Evolutionary conservation across 2,797 vertebrate genomes (phyloP).

Genomic region (Falco peregrinus): DNA sequence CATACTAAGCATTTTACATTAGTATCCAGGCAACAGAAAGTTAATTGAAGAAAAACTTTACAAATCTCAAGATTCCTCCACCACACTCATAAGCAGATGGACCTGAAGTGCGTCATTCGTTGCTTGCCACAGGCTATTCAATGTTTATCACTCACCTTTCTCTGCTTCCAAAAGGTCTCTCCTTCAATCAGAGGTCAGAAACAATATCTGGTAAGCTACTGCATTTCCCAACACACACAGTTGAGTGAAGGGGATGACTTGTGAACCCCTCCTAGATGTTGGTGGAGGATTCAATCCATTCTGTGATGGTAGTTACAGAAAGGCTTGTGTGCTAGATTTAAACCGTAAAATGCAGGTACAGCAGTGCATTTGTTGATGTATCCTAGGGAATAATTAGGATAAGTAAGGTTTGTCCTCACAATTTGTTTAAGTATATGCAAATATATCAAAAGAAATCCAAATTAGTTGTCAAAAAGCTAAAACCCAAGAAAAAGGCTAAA

Average conservation of each 20-base stretch:
- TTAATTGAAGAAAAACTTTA: conserved; percentile 29
- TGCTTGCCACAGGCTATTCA: neutral
- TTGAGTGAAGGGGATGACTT: neutral
- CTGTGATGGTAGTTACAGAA: neutral
- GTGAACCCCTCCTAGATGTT: neutral
- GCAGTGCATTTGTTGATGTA: neutral
- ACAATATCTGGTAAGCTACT: neutral
- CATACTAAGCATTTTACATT: neutral
- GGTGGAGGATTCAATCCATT: neutral
- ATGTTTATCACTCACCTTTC: neutral
- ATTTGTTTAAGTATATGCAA: neutral
- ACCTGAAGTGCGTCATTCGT: neutral
- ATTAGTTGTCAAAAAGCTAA: neutral
- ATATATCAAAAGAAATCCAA: neutral
- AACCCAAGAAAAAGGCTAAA: neutral
- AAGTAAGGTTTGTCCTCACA: neutral
- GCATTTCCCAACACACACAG: neutral
- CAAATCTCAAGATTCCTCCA: neutral
- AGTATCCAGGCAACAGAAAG: conserved; percentile 45
- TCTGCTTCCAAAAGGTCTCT: neutral
- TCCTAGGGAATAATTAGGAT: neutral
- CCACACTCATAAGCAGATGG: neutral
- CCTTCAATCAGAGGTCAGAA: neutral
- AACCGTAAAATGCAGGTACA: neutral
- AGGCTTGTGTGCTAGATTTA: neutral